phyloP scores from a whole-genome alignment of 2,888 invertebrate species.

The Operophtera brumata region DNA sequence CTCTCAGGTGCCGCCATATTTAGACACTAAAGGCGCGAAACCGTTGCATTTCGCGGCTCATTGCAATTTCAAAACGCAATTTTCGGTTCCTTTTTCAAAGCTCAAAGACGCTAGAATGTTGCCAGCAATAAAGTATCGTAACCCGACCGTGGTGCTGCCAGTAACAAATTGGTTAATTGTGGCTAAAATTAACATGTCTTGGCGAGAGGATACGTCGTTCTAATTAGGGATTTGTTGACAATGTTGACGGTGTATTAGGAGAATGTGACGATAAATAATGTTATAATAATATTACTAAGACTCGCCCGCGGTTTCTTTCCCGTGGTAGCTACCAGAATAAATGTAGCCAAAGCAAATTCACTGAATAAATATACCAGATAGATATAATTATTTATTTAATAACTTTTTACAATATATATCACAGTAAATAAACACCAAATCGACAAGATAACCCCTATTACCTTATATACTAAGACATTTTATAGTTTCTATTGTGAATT shows the following conservation, averaged over 20 bases:
- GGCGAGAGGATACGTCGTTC: constrained; percentile 20
- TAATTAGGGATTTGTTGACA: constrained; percentile 35
- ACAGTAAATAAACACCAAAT: too few relatives aligned
- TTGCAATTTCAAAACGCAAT: constrained; percentile 64
- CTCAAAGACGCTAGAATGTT: constrained; percentile 71
- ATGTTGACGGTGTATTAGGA: constrained; percentile 26
- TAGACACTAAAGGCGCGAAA: constrained; percentile 61
- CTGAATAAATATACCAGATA: too few relatives aligned
- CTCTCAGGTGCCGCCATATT: constrained; percentile 49
- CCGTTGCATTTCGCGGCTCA: constrained; percentile 62
- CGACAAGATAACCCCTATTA: too few relatives aligned
- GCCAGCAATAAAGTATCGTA: constrained; percentile 63
- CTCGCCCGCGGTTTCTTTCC: too few relatives aligned
- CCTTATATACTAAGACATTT: too few relatives aligned
- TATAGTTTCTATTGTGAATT: too few relatives aligned
- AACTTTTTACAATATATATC: too few relatives aligned
- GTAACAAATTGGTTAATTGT: constrained; percentile 76
- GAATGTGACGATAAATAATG: constrained; percentile 7
- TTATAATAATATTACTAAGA: too few relatives aligned
- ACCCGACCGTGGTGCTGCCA: constrained; percentile 62
- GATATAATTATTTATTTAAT: too few relatives aligned
- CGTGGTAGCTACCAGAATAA: too few relatives aligned
- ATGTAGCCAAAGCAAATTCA: too few relatives aligned
- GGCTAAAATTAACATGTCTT: constrained; percentile 33
- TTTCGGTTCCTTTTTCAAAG: constrained; percentile 67